Base-by-base conservation (phyloP, 2,113 vertebrate species). In the Phylloscopus trochilus region DNA sequence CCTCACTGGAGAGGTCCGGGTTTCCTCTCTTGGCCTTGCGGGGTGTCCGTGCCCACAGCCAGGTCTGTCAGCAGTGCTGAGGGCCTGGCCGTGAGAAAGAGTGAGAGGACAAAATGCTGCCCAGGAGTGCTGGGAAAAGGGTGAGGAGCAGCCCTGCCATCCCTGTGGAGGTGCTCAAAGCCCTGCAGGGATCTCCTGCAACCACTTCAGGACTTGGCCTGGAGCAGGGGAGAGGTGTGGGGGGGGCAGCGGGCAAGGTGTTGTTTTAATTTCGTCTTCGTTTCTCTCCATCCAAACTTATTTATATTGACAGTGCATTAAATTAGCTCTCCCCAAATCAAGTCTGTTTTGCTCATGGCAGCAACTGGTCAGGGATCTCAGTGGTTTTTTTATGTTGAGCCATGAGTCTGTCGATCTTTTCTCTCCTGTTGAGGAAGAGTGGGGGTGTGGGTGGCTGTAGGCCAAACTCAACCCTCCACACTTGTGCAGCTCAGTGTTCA, bases 71-170 rank as follows among this genome's bases (percentile, higher is more conserved):
- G 43, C 2, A 6, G 2, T 3, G 17, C 11, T 43, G 44, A 7
- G 19, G 23, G 1, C 0, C 2, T 22, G 11, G 1, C 21, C 6
- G 5, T 12, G 51, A 26, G 22, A 66, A 18, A 20, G 15, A 44
- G 35, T 46, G 20, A 43, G 13, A 52, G 22, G 13, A 35, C 16
- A 74, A 83, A 94, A 60, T 26, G 13, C 21, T 84, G 44, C 16
- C n/a, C 4, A 4, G 39, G 15, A 33, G 15, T 1, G 43, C 56
- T 28, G 12, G 56, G 28, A 3, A 9, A 24, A 20, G 26, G 4
- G 11, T 20, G 49, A 73, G 49, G 13, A 79, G 7, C 10, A 27
- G 55, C 43, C 13, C 26, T 62, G 39, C 19, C 11, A 3, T 8
- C 6, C 28, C 37, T 2, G 9, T 21, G 44, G 10, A 51, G 69